Evolutionary conservation across 2,888 invertebrate species (phyloP).

Genomic region (Plagiodera versicolora): DNA sequence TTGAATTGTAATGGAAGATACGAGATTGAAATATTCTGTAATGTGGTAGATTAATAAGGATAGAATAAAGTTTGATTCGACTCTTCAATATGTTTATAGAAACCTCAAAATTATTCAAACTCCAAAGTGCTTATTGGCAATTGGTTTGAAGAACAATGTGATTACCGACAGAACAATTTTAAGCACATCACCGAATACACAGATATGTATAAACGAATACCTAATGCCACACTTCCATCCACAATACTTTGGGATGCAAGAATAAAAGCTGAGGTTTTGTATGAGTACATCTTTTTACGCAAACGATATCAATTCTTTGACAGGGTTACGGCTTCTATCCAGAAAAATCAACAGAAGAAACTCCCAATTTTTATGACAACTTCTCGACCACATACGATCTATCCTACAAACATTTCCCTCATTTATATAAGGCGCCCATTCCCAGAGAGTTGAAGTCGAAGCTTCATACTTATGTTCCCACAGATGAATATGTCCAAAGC

Average conservation of each 20-base stretch:
- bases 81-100: constrained; percentile 25
- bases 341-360: constrained; percentile 56
- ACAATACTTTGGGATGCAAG: constrained; percentile 25
- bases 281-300: background rate
- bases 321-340: constrained; percentile 55
- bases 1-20: constrained; percentile 12
- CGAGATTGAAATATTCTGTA: constrained; percentile 13
- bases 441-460: constrained; percentile 54
- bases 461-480: constrained; percentile 55
- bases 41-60: background rate
- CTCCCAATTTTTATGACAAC: constrained; percentile 55
- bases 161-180: constrained; percentile 29
- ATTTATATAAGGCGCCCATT: constrained; percentile 54
- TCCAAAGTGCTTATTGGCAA: constrained; percentile 38
- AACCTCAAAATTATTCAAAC: constrained; percentile 30
- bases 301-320: background rate
- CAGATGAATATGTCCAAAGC: constrained; percentile 38
- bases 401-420: constrained; percentile 60
- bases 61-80: no score
- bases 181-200: constrained; percentile 32
- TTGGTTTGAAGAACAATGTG: constrained; percentile 37
- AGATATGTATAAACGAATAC: constrained; percentile 27
- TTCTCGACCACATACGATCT: constrained; percentile 59
- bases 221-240: constrained; percentile 13
- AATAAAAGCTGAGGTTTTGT: constrained; percentile 17